Percentiles rank a stretch among this genome's conserved stretches.
phyloP scores from a whole-genome alignment of 1,140 invertebrate genomes.

The Meloidogyne exigua region DNA sequence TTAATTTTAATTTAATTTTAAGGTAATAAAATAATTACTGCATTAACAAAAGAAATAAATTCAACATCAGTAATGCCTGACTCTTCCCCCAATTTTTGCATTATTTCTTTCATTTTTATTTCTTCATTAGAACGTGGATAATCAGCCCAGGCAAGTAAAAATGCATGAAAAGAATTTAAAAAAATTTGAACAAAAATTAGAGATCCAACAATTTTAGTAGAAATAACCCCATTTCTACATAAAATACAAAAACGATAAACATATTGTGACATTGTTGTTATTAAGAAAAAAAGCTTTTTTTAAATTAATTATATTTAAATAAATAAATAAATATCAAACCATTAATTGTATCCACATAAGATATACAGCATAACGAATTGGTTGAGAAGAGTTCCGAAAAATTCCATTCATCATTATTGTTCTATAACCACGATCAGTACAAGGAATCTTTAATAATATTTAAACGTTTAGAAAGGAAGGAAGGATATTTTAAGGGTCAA shows the following conservation, averaged over 20 bases:
- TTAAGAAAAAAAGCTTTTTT: neutral
- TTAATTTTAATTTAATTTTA: no score
- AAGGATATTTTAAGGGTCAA: no score
- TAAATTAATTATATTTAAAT: neutral
- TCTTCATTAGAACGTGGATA: neutral
- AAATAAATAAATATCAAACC: neutral
- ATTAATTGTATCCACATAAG: constrained; percentile 10
- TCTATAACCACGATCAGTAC: neutral
- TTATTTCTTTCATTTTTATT: neutral
- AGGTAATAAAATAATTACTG: neutral
- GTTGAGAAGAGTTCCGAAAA: neutral
- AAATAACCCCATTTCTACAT: neutral
- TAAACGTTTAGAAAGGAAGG: no score
- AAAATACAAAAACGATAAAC: neutral
- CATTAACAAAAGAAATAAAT: constrained; percentile 15
- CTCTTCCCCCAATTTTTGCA: neutral
- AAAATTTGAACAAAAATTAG: neutral
- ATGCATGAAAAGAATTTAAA: neutral
- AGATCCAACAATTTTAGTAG: neutral
- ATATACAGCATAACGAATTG: constrained; percentile 9
- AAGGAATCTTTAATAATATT: neutral
- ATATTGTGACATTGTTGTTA: neutral
- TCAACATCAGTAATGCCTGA: constrained; percentile 2
- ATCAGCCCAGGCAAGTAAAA: constrained; percentile 6
- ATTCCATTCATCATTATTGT: constrained; percentile 9